A percentile compares a stretch with the other conserved stretches of the same genome.
Conservation (phyloP, 2,888 invertebrate genomes). For the Sphecodes monilicornis region DNA sequence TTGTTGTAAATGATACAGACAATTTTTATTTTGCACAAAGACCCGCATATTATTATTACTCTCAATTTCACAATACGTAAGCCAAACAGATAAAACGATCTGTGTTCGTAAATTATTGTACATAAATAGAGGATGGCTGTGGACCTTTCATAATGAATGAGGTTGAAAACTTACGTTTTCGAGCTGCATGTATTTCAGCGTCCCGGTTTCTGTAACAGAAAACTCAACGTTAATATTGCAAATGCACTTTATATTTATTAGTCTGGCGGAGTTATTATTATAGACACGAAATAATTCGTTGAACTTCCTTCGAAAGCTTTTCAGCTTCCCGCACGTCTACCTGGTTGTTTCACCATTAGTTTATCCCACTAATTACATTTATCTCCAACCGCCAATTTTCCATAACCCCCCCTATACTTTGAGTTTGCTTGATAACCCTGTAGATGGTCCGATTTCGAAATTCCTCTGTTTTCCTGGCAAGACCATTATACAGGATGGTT, state of each 20-base stretch:
- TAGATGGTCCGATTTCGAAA: background rate
- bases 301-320: background rate
- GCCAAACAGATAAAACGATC: background rate
- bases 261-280: background rate
- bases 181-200: constrained; percentile 41
- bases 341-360: background rate
- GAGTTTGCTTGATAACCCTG: background rate
- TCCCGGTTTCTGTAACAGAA: constrained; percentile 37
- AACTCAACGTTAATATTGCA: background rate
- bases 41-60: too few species aligned
- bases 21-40: background rate
- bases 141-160: background rate
- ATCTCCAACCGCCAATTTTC: background rate
- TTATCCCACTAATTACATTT: background rate
- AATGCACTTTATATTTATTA: background rate
- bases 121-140: background rate
- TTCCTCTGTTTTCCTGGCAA: background rate
- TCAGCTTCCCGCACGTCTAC: background rate
- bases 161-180: constrained; percentile 29
- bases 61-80: background rate
- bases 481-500: background rate
- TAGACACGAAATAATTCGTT: background rate
- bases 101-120: background rate
- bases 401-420: background rate
- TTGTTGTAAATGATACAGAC: background rate